These are phyloP conservation scores for Acanthopleura granulata DNA, from an alignment of 2,888 invertebrate species.

Conservation along the genomic window DNA sequence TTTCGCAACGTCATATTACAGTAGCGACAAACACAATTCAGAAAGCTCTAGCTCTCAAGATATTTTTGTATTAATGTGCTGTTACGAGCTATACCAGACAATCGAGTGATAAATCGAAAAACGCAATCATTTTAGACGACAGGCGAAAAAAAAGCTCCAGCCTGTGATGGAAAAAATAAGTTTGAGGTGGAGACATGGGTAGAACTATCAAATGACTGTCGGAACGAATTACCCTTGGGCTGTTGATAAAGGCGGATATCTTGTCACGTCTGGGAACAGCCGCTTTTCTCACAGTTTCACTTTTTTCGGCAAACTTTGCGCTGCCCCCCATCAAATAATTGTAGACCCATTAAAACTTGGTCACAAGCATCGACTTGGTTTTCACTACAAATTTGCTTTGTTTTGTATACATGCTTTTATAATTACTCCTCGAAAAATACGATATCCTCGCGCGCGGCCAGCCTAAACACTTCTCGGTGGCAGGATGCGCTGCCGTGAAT, in stretches of 20 bases:
- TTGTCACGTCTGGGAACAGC: not conserved
- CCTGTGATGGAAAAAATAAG: no score
- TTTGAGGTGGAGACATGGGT: no score
- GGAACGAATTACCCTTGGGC: no score
- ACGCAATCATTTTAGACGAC: no score
- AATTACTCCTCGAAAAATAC: slow-evolving; percentile 14
- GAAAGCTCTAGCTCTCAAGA: no score
- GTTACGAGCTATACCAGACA: no score
- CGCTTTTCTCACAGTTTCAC: not conserved
- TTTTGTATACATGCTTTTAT: slow-evolving; percentile 20
- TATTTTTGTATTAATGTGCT: no score
- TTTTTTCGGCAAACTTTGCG: slow-evolving; percentile 15
- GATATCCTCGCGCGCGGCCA: not conserved
- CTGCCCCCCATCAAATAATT: slow-evolving; percentile 14
- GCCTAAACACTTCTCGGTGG: slow-evolving; percentile 5
- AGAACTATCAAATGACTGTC: no score
- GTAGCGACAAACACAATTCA: no score
- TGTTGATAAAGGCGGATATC: not conserved
- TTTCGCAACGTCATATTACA: no score
- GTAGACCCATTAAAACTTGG: slow-evolving; percentile 5
- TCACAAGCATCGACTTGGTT: not conserved
- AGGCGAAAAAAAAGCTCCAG: no score
- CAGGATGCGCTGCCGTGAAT: not conserved
- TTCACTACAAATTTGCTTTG: slow-evolving; percentile 19
- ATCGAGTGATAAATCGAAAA: no score